A percentile compares a stretch with the other conserved stretches of the same genome.
phyloP scores from a whole-genome alignment of 2,888 invertebrate genomes.

The Timandra comae region DNA sequence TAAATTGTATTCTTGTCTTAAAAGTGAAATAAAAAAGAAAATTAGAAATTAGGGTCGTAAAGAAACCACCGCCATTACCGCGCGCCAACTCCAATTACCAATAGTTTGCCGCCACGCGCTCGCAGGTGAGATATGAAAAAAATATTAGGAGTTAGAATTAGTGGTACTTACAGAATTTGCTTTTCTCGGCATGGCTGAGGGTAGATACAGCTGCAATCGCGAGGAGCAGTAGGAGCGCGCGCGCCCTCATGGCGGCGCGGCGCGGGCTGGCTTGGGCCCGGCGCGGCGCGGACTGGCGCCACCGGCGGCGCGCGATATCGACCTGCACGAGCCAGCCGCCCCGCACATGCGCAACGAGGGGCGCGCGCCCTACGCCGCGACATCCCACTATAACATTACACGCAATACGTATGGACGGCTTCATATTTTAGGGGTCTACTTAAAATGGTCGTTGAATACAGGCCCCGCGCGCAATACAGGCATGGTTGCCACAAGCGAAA shows the following conservation, averaged over 20 bases:
- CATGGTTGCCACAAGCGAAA: constrained; percentile 19
- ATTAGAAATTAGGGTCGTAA: constrained; percentile 8
- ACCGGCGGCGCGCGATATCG: constrained; percentile 28
- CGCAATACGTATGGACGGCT: no score
- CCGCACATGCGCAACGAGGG: constrained; percentile 18
- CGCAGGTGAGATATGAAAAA: background rate
- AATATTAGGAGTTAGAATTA: constrained; percentile 2
- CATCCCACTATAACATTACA: background rate
- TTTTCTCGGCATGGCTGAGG: constrained; percentile 64
- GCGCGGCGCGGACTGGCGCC: constrained; percentile 48
- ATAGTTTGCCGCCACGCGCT: constrained; percentile 16
- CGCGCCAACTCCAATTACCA: constrained; percentile 12
- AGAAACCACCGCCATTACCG: constrained; percentile 22
- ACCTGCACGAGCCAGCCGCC: constrained; percentile 26
- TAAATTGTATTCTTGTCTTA: no score
- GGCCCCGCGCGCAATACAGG: constrained; percentile 10
- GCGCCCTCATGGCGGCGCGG: constrained; percentile 67
- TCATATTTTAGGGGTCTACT: no score
- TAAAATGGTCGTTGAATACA: background rate
- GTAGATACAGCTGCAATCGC: constrained; percentile 47
- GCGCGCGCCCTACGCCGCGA: constrained; percentile 1
- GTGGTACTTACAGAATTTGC: constrained; percentile 71
- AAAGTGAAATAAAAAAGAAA: no score
- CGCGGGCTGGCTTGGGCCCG: constrained; percentile 51
- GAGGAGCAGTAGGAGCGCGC: constrained; percentile 51